Evolutionary conservation across 64 coral and sea anemone species (phyloP), one percentile per base, ranked within the genome.

Genomic region (Montipora cactus): DNA sequence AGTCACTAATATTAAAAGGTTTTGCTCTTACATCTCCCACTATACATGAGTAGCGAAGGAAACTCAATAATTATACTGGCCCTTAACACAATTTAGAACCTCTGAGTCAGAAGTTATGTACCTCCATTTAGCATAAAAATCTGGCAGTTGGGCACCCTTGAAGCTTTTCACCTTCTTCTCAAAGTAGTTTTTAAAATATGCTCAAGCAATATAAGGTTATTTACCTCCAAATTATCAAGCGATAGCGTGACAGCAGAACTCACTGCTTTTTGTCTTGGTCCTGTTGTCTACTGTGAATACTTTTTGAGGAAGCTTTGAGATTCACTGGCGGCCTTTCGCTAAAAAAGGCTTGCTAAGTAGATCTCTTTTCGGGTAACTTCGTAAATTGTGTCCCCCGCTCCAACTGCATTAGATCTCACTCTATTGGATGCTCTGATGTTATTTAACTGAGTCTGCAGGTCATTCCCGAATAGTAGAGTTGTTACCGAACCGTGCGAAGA

Each of bases 371-470:
- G 67, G 59, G 9, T 77, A 80, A 21, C 47, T 23, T 23, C n/a
- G 22, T 23, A 23, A 23, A 23, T 0, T 23, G 22, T 23, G 22
- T 23, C 22, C 22, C 22, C 22, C 0, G 22, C 22, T 23, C 59
- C 10, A n/a, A 47, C 44, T 44, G 67, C 70, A 6, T 64, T 48
- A 10, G 61, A 71, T 2, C 73, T 81, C 45, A 86, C 37, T 18
- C 73, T 92, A 47, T 92, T 83, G n/a, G 90, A 75, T 37, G 81
- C 69, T 85, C 50, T 12, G 23, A 92, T 85, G 25, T 74, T 61
- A 77, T 76, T 92, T 19, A 92, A 80, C 67, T 92, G 79, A 18
- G 90, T 57, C 10, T 57, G 52, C 52, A 57, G 52, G 10, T 5
- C 52, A 10, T 57, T 57, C 2, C 52, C 52, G 10, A 57, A 57